Evolutionary conservation across 2,888 invertebrate genomes (phyloP), one percentile per base, ranked within the genome.

Genomic region (Achlya flavicornis): DNA sequence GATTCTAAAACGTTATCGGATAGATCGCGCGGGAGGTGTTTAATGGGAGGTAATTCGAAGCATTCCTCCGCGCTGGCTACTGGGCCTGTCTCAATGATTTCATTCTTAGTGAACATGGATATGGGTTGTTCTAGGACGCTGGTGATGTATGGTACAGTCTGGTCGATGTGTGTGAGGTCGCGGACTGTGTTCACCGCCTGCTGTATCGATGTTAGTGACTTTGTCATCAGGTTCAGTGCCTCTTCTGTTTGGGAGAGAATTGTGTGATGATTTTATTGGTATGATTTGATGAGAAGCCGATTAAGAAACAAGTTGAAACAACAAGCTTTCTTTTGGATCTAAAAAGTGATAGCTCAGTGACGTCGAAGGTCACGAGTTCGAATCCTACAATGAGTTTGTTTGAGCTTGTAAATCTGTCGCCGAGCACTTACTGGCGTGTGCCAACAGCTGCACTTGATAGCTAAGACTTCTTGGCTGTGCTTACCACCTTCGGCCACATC

Each of bases 61-160:
- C 97, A 97, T 84, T 97, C 97, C 79, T 97, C 97, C 0, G 96
- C 97, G 76, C 94, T 95, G 12, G 83, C 75, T 41, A 84, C 95
- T 0, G 90, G 78, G 16, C 84, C 88, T 12, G 82, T 84, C 71
- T 85, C 94, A 70, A 80, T 74, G 38, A 74, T 68, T 64, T 90
- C 91, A 79, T 87, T 84, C 48, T 85, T 84, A 0, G 89, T 87
- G 77, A 91, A 84, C 67, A 89, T 79, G 11, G 91, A 81, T 63
- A 89, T 87, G 6, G 91, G 92, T 41, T 91, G 91, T 65, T 92
- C 92, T 0, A 92, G 79, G 0, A 91, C 91, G 77, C 89, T 88
- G 64, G 85, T 81, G 69, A 92, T 89, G 83, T 90, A 90, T 0
- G 92, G 91, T 12, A 89, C 89, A 0, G 91, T 88, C 48, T 88